These are phyloP conservation scores for Microctonus hyperodae DNA, from an alignment of 2,888 invertebrate genomes.

Conservation along the genomic window DNA sequence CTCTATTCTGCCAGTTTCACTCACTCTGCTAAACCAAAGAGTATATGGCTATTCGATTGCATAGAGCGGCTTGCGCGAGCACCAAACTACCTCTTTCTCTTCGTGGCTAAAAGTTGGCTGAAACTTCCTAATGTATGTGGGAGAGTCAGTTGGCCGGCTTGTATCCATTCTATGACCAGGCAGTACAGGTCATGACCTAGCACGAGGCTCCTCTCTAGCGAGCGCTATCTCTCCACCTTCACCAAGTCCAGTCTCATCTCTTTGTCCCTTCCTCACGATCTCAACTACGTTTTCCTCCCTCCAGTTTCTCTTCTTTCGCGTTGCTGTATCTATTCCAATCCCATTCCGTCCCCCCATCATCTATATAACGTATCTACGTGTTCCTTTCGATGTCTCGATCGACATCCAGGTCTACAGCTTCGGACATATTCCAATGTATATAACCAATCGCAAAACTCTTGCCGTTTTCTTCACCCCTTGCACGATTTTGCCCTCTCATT, in stretches of 20 bases:
- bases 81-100: background rate
- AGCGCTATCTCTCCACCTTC: conserved; percentile 37
- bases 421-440: conserved; percentile 20
- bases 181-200: conserved; percentile 53
- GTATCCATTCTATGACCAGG: conserved; percentile 51
- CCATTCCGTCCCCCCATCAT: too few species aligned
- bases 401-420: conserved; percentile 10
- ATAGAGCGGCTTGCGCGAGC: conserved; percentile 27
- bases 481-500: conserved; percentile 21
- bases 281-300: conserved; percentile 12
- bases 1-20: background rate
- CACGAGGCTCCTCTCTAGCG: conserved; percentile 34
- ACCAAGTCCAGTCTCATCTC: conserved; percentile 20
- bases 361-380: conserved; percentile 21
- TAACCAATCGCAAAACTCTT: conserved; percentile 23
- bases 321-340: background rate
- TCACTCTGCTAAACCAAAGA: background rate
- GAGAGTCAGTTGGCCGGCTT: conserved; percentile 51
- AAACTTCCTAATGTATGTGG: conserved; percentile 59
- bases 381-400: conserved; percentile 34
- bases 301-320: background rate
- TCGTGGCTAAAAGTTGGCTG: conserved; percentile 50
- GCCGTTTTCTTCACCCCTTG: background rate
- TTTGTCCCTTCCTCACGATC: conserved; percentile 22
- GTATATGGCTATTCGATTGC: conserved; percentile 47